Conservation (phyloP, 2,797 vertebrate species). For the Argya squamiceps region DNA sequence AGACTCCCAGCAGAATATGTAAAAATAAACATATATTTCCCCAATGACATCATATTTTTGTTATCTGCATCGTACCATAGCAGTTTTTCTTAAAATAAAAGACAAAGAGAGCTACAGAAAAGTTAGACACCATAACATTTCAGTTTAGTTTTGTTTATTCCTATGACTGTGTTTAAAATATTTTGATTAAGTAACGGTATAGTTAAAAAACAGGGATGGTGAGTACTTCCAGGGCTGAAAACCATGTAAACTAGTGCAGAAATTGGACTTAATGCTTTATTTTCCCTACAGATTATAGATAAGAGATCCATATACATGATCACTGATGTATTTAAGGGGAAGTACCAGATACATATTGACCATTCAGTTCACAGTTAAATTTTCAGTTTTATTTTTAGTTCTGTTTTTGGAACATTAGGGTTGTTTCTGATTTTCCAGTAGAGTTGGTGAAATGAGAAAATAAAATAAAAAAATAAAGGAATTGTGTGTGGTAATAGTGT, state of each 20-base stretch:
- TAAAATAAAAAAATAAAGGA: neutral
- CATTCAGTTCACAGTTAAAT: neutral
- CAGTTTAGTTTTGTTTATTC: conserved; percentile 40
- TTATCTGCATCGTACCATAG: conserved; percentile 76
- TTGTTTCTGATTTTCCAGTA: neutral
- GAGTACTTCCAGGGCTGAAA: conserved; percentile 9
- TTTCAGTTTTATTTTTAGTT: neutral
- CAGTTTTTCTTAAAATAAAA: conserved; percentile 8
- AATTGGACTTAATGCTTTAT: neutral
- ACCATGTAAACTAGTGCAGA: neutral
- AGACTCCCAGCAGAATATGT: conserved; percentile 79
- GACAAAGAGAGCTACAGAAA: conserved; percentile 62
- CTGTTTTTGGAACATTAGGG: neutral
- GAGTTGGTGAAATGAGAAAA: neutral
- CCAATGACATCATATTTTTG: conserved; percentile 75
- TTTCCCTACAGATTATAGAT: neutral
- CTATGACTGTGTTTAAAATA: conserved; percentile 11
- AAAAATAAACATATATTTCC: conserved; percentile 83
- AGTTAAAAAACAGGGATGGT: neutral
- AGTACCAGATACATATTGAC: neutral
- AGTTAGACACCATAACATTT: conserved; percentile 42
- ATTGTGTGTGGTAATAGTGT: neutral
- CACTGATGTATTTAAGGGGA: neutral
- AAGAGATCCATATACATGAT: neutral
- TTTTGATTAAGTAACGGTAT: conserved; percentile 40